Evolutionary conservation across 2,113 vertebrate species (phyloP), one percentile per base, ranked within the genome.

Genomic region (Tetrao urogallus): DNA sequence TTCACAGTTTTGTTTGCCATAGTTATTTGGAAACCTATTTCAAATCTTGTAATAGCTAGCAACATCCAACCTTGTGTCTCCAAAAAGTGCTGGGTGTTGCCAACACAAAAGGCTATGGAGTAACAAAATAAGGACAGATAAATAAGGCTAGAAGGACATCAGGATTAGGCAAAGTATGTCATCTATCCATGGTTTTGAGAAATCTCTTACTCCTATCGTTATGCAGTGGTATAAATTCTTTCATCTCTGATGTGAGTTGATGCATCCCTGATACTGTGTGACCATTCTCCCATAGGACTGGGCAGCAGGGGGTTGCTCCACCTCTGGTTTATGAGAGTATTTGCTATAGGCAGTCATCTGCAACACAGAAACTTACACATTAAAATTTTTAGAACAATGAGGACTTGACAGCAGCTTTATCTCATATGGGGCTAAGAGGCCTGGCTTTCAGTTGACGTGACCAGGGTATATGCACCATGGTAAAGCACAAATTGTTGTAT

Each of bases 1-100:
- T 94, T 94, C 83, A 96, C 67, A 71, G 57, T 88, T 81, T 81
- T 92, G 88, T 96, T 97, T 95, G 92, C 88, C 50, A 48, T 77
- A 43, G 85, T 43, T 88, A 78, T 69, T 95, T 93, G 87, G 89
- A 92, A 95, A 82, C 27, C 38, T 60, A 20, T 45, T 77, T 57
- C 21, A 92, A 69, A 77, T 73, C 85, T 34, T 48, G 42, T 2
- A 30, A 90, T 67, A 83, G 79, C 79, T 56, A 73, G 50, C 77
- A 92, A 75, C 13, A 4, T 56, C 50, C 90, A 86, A 52, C 20
- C 64, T 77, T 36, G 3, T 27, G 28, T 52, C 77, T 82, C 86
- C 70, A 86, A 83, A 74, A 86, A 47, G 15, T 87, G 52, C 85
- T 82, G 24, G 7, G 50, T 79, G 56, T 30, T 8, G 2, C 45